Evolutionary conservation across 1,140 invertebrate species (phyloP).

Genomic region (Mercenaria mercenaria): DNA sequence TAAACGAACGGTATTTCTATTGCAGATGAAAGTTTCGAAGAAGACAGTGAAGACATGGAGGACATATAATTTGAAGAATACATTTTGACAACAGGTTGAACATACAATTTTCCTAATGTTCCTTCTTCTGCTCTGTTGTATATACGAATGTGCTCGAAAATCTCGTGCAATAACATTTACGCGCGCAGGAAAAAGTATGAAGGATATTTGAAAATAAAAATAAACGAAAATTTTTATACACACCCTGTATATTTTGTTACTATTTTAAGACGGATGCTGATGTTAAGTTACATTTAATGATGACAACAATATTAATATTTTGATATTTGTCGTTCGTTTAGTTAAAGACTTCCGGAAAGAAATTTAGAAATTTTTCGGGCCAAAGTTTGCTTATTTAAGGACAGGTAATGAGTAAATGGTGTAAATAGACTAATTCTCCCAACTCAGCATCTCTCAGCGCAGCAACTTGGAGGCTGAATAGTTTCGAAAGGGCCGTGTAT

Average conservation of each 20-base stretch:
- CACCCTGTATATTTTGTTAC: background rate
- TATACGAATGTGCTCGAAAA: background rate
- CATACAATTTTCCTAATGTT: background rate
- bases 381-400: background rate
- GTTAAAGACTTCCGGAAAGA: background rate
- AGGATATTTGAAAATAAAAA: background rate
- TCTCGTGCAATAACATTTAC: background rate
- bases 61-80: background rate
- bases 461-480: too few relatives aligned
- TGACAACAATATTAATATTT: too few relatives aligned
- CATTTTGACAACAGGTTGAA: background rate
- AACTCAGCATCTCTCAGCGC: too few relatives aligned
- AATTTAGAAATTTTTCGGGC: background rate
- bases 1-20: background rate
- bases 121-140: background rate
- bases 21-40: background rate
- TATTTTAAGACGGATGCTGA: background rate
- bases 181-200: background rate
- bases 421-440: background rate
- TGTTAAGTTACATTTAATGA: background rate
- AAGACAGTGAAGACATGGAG: background rate
- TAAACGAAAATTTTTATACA: background rate
- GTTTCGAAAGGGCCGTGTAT: too few relatives aligned
- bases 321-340: background rate
- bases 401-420: background rate